Evolutionary conservation across 2,888 invertebrate genomes (phyloP).

Genomic region (Oscheius sp.): DNA sequence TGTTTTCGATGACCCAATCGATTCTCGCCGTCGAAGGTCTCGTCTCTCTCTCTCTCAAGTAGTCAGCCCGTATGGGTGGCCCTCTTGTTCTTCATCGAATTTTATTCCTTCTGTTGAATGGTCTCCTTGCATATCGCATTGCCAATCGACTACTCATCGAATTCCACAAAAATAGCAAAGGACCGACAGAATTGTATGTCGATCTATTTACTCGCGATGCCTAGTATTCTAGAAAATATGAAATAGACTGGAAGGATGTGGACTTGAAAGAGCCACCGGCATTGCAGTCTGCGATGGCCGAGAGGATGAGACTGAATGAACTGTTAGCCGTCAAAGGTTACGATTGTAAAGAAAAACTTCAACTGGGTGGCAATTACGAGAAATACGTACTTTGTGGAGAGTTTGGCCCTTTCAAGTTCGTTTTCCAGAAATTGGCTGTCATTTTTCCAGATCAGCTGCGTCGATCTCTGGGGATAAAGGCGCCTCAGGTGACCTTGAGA

Average conservation of each 20-base stretch:
- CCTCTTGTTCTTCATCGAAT: slow-evolving; percentile 10
- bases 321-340: slow-evolving; percentile 24
- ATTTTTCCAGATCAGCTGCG: slow-evolving; percentile 20
- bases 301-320: slow-evolving; percentile 38
- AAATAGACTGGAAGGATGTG: slow-evolving; percentile 14
- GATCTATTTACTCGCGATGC: not conserved
- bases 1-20: slow-evolving; percentile 35
- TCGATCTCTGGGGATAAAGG: slow-evolving; percentile 34
- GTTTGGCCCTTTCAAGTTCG: slow-evolving; percentile 23
- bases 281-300: slow-evolving; percentile 10
- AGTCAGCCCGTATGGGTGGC: slow-evolving; percentile 2
- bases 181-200: not conserved
- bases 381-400: slow-evolving; percentile 31
- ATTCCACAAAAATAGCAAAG: not conserved
- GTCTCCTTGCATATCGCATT: slow-evolving; percentile 4
- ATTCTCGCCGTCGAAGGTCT: slow-evolving; percentile 33
- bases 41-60: slow-evolving; percentile 18
- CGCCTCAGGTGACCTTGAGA: slow-evolving; percentile 29
- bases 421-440: not conserved
- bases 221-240: not conserved
- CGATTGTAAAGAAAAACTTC: slow-evolving; percentile 28
- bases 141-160: not conserved
- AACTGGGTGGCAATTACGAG: slow-evolving; percentile 20
- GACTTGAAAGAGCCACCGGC: slow-evolving; percentile 23
- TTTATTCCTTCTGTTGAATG: slow-evolving; percentile 15